Evolutionary conservation across 2,888 invertebrate species (phyloP).

Genomic region (Protophormia terraenovae): DNA sequence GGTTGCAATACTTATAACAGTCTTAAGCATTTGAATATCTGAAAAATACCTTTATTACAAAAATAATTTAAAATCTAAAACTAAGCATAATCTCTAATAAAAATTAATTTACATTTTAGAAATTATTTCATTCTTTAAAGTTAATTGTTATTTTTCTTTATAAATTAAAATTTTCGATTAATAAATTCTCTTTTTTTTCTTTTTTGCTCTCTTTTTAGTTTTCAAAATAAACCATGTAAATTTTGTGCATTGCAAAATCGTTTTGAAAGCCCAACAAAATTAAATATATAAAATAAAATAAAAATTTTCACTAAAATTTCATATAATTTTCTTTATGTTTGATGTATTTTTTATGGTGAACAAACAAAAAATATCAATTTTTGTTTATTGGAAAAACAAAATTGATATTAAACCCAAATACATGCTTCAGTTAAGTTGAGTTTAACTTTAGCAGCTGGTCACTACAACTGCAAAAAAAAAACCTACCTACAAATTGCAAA

Average conservation of each 20-base stretch:
- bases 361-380: slow-evolving; percentile 48
- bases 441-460: slow-evolving; percentile 44
- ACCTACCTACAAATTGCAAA: slow-evolving; percentile 14
- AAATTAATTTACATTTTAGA: no score
- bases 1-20: no score
- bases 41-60: no score
- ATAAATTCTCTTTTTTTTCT: neutral
- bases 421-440: slow-evolving; percentile 50
- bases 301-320: slow-evolving; percentile 25
- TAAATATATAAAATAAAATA: neutral
- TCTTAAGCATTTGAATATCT: no score
- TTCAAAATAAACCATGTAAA: slow-evolving; percentile 60
- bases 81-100: no score
- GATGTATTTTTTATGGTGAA: slow-evolving; percentile 16
- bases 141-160: neutral
- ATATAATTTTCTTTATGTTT: slow-evolving; percentile 28
- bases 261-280: slow-evolving; percentile 58
- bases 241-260: slow-evolving; percentile 64
- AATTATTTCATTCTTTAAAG: neutral
- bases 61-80: no score
- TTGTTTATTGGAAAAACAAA: slow-evolving; percentile 46
- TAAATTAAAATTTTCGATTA: neutral
- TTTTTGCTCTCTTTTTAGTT: slow-evolving; percentile 52
- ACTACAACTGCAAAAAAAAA: neutral
- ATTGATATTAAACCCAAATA: slow-evolving; percentile 48